phyloP scores from a whole-genome alignment of 2,888 invertebrate species.

The Itoplectis maculator region DNA sequence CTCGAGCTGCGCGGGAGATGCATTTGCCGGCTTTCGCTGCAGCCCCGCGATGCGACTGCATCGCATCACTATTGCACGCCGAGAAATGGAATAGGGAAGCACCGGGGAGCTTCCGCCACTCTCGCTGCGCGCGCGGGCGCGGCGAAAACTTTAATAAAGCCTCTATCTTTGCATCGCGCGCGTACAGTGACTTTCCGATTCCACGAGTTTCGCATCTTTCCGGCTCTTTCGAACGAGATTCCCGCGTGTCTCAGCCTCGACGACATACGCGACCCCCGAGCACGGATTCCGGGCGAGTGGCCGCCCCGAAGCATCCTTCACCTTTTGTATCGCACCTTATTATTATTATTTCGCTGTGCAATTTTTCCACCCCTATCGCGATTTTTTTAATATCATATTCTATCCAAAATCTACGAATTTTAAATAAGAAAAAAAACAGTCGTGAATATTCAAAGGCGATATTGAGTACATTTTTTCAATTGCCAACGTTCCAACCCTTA shows the following conservation, averaged over 20 bases:
- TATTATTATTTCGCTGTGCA: too few species aligned
- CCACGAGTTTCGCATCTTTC: conserved; percentile 21
- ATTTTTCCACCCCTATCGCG: too few species aligned
- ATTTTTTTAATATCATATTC: too few species aligned
- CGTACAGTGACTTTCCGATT: conserved; percentile 32
- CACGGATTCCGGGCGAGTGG: background rate
- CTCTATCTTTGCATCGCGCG: conserved; percentile 59
- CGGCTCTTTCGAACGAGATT: conserved; percentile 16
- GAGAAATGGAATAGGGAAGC: conserved; percentile 78
- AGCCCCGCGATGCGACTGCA: conserved; percentile 71
- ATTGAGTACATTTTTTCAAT: too few species aligned
- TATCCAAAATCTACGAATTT: too few species aligned
- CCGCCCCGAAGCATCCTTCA: too few species aligned
- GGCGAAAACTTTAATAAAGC: conserved; percentile 72
- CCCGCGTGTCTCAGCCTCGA: too few species aligned
- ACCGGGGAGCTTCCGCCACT: conserved; percentile 54
- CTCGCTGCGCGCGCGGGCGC: too few species aligned
- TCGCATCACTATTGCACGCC: conserved; percentile 79
- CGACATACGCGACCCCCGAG: conserved; percentile 50
- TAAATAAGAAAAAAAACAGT: too few species aligned
- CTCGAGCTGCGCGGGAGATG: conserved; percentile 57
- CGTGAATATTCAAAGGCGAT: too few species aligned
- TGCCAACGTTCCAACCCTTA: too few species aligned
- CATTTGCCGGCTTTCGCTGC: conserved; percentile 41
- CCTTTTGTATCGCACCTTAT: too few species aligned